These are phyloP conservation scores for Synanthedon myopaeformis DNA, from an alignment of 2,888 invertebrate genomes.

Conservation along the genomic window DNA sequence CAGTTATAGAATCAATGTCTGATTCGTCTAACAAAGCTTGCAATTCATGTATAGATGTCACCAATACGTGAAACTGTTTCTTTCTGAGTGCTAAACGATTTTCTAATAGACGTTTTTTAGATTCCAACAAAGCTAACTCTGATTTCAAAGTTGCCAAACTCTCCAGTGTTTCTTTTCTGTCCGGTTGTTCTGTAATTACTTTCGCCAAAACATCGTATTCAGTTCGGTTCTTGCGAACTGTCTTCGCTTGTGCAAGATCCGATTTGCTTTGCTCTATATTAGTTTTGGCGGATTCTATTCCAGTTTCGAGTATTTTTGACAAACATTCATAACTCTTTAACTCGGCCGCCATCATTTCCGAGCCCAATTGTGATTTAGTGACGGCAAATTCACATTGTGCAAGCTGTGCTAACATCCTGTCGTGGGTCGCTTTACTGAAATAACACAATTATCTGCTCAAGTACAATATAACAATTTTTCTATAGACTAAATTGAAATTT, in stretches of 20 bases:
- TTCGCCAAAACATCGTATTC: constrained; percentile 95
- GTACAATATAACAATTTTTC: too few relatives aligned
- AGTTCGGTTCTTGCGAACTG: constrained; percentile 88
- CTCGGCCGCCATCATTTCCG: constrained; percentile 87
- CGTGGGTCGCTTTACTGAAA: constrained; percentile 76
- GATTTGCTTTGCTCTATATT: constrained; percentile 86
- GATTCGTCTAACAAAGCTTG: constrained; percentile 83
- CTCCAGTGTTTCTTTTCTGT: constrained; percentile 82
- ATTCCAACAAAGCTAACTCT: constrained; percentile 78
- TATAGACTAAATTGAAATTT: too few relatives aligned
- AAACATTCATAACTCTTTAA: constrained; percentile 84
- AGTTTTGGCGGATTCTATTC: constrained; percentile 82
- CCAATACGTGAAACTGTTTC: constrained; percentile 90
- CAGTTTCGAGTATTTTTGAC: constrained; percentile 80
- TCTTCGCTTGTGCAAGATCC: constrained; percentile 84
- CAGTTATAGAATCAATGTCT: constrained; percentile 49
- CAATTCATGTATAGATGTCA: constrained; percentile 87
- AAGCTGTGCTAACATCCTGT: constrained; percentile 84
- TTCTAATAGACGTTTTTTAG: constrained; percentile 79
- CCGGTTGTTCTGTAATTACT: constrained; percentile 90
- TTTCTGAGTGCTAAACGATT: constrained; percentile 83
- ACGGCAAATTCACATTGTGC: constrained; percentile 91
- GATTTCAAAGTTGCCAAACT: constrained; percentile 77
- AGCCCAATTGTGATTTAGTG: constrained; percentile 82
- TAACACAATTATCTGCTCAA: neutral